Conservation (phyloP, 2,797 vertebrate species). For the Hozukius guyotensis region DNA sequence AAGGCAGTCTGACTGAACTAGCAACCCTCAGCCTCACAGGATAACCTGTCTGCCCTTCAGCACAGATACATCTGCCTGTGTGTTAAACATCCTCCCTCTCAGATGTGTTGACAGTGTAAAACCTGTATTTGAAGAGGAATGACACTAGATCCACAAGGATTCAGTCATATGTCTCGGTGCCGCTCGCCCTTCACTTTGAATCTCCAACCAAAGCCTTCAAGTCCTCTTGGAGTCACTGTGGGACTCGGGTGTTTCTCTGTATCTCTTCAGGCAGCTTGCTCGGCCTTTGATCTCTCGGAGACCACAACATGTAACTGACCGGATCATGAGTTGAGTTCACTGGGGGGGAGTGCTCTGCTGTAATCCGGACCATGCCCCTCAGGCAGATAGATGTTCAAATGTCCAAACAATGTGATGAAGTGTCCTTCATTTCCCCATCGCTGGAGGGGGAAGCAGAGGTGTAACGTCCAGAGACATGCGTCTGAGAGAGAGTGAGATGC, state of each 20-base stretch:
- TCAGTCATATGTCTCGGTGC: constrained; percentile 35
- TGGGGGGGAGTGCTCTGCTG: constrained; percentile 10
- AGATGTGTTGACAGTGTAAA: constrained; percentile 51
- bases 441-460: constrained; percentile 18
- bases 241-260: constrained; percentile 22
- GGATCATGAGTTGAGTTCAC: constrained; percentile 17
- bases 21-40: constrained; percentile 17
- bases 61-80: constrained; percentile 21
- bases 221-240: constrained; percentile 38
- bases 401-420: constrained; percentile 64
- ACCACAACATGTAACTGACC: constrained; percentile 51
- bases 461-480: constrained; percentile 15
- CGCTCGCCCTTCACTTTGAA: constrained; percentile 50
- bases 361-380: constrained; percentile 54
- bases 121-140: constrained; percentile 40
- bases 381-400: constrained; percentile 61
- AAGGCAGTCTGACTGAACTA: constrained; percentile 5
- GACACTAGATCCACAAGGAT: constrained; percentile 42
- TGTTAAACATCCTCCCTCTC: constrained; percentile 36
- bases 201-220: constrained; percentile 49
- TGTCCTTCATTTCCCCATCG: constrained; percentile 48
- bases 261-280: constrained; percentile 48
- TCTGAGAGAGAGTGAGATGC: constrained; percentile 17
- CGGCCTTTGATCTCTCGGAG: constrained; percentile 57
- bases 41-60: constrained; percentile 32